Evolutionary conservation across 1,140 invertebrate genomes (phyloP).

Genomic region (Pseudomyrmex gracilis): DNA sequence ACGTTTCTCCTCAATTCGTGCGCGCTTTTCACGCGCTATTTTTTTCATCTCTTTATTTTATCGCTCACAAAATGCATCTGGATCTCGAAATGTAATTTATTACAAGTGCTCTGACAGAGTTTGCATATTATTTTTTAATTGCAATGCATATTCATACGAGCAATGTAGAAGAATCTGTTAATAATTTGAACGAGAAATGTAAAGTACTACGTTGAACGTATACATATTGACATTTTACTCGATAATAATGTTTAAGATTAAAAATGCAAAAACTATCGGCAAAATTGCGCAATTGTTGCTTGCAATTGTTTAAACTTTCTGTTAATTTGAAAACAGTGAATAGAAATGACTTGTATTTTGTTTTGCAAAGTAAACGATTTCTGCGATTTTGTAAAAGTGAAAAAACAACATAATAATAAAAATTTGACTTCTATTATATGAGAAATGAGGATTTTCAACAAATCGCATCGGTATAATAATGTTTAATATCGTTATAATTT

Average conservation of each 20-base stretch:
- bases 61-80: constrained; percentile 25
- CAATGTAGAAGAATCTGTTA: neutral
- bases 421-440: too few species aligned
- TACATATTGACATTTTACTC: constrained; percentile 2
- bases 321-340: too few species aligned
- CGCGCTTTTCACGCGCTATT: neutral
- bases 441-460: too few species aligned
- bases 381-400: too few species aligned
- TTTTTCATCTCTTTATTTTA: constrained; percentile 35
- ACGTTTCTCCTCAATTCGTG: constrained; percentile 31
- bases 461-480: too few species aligned
- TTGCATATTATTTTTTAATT: constrained; percentile 28
- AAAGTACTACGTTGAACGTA: neutral
- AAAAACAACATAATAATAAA: too few species aligned
- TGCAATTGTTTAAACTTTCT: too few species aligned
- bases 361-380: too few species aligned
- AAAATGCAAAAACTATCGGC: neutral
- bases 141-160: neutral
- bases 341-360: too few species aligned
- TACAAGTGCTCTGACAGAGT: neutral
- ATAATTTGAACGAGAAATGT: neutral
- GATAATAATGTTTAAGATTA: too few species aligned
- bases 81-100: constrained; percentile 1
- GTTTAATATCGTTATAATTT: too few species aligned
- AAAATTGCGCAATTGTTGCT: too few species aligned